These are phyloP conservation scores for Echinops telfairi DNA, from an alignment of 2,113 vertebrate genomes.

Conservation along the genomic window DNA sequence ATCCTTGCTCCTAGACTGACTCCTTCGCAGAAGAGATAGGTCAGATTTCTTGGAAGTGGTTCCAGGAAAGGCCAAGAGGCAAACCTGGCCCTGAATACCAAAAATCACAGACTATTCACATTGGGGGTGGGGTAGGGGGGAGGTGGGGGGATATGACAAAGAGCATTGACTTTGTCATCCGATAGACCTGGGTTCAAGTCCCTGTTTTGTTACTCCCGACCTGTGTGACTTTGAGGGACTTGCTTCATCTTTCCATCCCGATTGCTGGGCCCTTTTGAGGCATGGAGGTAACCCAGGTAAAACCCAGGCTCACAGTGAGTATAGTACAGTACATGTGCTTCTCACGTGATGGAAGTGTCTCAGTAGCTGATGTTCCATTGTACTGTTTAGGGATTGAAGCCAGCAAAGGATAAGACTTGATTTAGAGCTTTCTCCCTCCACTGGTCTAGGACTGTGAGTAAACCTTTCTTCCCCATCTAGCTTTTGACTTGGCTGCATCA, in stretches of 20 bases:
- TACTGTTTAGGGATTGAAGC: slow-evolving; percentile 32
- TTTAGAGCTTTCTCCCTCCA: background rate
- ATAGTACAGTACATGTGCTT: background rate
- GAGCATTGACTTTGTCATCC: background rate
- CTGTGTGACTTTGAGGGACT: background rate
- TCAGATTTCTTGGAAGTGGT: slow-evolving; percentile 4
- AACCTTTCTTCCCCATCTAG: background rate
- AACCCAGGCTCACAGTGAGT: accelerated
- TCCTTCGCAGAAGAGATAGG: background rate
- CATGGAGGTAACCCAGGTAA: background rate
- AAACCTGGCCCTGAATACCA: background rate
- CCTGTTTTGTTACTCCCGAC: background rate
- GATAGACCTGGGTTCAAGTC: background rate
- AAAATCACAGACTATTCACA: background rate
- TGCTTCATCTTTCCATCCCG: too few species aligned
- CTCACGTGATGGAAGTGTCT: background rate
- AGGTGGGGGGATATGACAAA: too few species aligned
- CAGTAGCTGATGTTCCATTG: slow-evolving; percentile 1
- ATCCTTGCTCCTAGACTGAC: background rate
- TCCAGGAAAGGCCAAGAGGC: background rate
- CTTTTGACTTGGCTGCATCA: background rate
- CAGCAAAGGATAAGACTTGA: slow-evolving; percentile 1
- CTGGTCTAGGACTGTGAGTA: background rate
- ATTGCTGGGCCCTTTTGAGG: background rate
- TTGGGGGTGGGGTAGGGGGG: too few species aligned